phyloP scores from a whole-genome alignment of 92 coral and sea anemone genomes.

The Porites evermanni region DNA sequence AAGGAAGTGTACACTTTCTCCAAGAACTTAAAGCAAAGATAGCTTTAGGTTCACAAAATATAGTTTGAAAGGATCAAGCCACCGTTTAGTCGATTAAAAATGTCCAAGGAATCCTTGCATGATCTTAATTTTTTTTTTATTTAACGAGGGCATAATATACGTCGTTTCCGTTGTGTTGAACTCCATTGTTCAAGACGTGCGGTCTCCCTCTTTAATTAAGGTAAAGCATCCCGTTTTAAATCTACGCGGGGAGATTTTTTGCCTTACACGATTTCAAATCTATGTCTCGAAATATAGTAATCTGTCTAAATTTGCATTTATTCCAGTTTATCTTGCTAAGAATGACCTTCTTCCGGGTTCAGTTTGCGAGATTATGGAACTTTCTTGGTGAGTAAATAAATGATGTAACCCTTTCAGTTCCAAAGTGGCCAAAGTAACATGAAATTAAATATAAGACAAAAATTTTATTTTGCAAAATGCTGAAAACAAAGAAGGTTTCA shows the following conservation, averaged over 20 bases:
- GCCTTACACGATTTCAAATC: neutral
- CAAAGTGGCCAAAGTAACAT: no score
- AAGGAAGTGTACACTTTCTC: neutral
- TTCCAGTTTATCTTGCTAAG: neutral
- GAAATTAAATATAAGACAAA: no score
- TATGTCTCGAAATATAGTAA: neutral
- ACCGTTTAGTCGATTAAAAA: no score
- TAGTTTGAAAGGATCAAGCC: neutral
- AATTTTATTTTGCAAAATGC: no score
- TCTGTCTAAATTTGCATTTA: neutral
- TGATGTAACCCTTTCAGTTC: neutral
- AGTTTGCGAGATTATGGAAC: neutral
- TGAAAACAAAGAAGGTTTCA: no score
- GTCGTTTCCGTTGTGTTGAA: conserved; percentile 11
- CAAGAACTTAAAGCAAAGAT: neutral
- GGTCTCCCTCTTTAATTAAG: neutral
- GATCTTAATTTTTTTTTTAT: no score
- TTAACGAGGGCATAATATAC: conserved; percentile 18
- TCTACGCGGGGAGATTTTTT: neutral
- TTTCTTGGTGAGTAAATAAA: conserved; percentile 27
- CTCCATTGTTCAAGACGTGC: conserved; percentile 6
- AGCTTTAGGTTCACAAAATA: neutral
- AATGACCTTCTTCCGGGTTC: conserved; percentile 25
- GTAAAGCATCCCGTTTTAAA: neutral
- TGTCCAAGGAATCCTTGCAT: no score